Evolutionary conservation across 1,140 invertebrate genomes (phyloP).

Genomic region (Megathymus violae): DNA sequence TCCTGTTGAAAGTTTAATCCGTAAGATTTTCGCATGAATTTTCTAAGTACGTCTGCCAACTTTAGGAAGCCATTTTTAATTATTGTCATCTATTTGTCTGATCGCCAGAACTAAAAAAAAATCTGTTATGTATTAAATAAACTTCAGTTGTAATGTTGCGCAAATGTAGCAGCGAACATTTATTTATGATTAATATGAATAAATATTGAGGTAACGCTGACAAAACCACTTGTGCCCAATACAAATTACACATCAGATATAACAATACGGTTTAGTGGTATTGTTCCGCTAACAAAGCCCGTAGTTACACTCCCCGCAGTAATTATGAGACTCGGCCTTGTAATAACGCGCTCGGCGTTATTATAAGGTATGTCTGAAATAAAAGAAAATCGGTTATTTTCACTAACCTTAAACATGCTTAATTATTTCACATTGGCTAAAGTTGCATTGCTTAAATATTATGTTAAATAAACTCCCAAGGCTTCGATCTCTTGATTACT

Average conservation of each 20-base stretch:
- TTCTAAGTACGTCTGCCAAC: too few species aligned
- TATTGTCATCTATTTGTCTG: too few species aligned
- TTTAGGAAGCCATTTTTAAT: too few species aligned
- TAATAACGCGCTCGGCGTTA: constrained; percentile 10
- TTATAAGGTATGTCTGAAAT: constrained; percentile 14
- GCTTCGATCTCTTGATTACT: too few species aligned
- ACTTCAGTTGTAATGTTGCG: too few species aligned
- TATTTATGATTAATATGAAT: not conserved
- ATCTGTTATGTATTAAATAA: too few species aligned
- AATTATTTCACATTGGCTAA: too few species aligned
- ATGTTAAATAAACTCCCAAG: too few species aligned
- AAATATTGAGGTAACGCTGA: constrained; percentile 1
- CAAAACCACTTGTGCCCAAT: constrained; percentile 19
- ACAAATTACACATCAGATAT: constrained; percentile 34
- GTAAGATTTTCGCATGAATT: too few species aligned
- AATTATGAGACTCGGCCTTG: constrained; percentile 26
- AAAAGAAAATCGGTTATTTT: not conserved
- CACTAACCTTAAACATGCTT: not conserved
- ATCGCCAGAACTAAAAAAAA: too few species aligned
- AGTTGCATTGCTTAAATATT: too few species aligned
- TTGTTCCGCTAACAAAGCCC: constrained; percentile 35
- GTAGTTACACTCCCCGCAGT: constrained; percentile 22
- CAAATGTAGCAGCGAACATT: not conserved
- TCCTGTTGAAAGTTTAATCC: too few species aligned
- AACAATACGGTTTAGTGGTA: constrained; percentile 35